Conservation (phyloP, 2,888 invertebrate species). For the Lordiphosa andalusiaca region DNA sequence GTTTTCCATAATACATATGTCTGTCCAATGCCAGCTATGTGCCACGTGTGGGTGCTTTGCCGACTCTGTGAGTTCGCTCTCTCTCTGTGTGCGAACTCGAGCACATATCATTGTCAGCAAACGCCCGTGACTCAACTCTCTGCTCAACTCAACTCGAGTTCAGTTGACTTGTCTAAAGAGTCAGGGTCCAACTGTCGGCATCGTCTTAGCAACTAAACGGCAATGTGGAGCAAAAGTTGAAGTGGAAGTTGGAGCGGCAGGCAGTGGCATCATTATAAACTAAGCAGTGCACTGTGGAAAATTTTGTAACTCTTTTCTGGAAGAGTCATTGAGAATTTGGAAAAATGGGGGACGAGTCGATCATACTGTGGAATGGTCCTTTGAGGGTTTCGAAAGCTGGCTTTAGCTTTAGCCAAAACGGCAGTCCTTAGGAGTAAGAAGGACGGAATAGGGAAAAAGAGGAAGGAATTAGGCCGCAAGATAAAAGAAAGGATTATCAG, state of each 20-base stretch:
- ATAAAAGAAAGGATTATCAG: too few species aligned
- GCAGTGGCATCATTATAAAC: slow-evolving; percentile 66
- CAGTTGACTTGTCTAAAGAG: slow-evolving; percentile 73
- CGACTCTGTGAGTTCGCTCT: not conserved
- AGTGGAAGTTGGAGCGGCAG: slow-evolving; percentile 32
- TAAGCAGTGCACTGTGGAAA: slow-evolving; percentile 45
- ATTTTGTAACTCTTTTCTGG: not conserved
- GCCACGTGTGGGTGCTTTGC: not conserved
- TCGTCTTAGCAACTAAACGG: slow-evolving; percentile 71
- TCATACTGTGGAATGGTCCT: too few species aligned
- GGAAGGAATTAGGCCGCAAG: too few species aligned
- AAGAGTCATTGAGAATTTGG: too few species aligned
- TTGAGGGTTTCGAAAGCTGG: too few species aligned
- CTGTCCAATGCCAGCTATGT: slow-evolving; percentile 11
- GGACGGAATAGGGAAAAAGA: too few species aligned
- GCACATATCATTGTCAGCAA: slow-evolving; percentile 70
- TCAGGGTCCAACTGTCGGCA: slow-evolving; percentile 63
- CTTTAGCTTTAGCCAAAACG: too few species aligned
- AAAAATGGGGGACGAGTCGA: not conserved
- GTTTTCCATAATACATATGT: slow-evolving; percentile 2
- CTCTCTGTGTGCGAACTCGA: slow-evolving; percentile 13
- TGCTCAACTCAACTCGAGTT: slow-evolving; percentile 54
- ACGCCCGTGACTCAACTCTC: slow-evolving; percentile 55
- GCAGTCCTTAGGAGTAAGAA: too few species aligned
- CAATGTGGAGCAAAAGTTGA: slow-evolving; percentile 21